Evolutionary conservation across 2,888 invertebrate species (phyloP), one percentile per base, ranked within the genome.

Genomic region (Drosophila tripunctata): DNA sequence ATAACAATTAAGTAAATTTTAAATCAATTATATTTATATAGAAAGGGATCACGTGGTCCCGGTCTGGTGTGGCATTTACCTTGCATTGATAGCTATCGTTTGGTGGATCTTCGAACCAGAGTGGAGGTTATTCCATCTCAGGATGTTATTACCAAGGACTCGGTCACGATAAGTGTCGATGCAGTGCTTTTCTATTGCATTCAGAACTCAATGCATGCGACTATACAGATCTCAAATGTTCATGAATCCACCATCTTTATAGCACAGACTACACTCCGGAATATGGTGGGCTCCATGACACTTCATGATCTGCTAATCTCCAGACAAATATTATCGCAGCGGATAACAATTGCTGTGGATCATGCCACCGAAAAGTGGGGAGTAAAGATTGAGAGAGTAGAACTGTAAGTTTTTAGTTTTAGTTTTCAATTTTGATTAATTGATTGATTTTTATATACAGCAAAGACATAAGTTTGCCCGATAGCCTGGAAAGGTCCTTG

Each of bases 161-260:
- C 96, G 0, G 97, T 98, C 30, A 97, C 98, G 0, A 97, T 98
- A 1, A 96, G 95, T 17, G 97, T 98, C 1, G 97, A 98, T 88
- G 98, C 97, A 0, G 96, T 96, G 0, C 95, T 96, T 3, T 96
- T 95, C 90, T 96, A 96, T 87, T 93, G 94, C 67, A 94, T 96
- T 58, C 94, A 94, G 74, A 94, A 95, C 83, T 95, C 96, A 0
- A 89, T 96, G 36, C 94, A 94, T 86, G 95, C 95, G 0, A 94
- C 95, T 3, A 93, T 95, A 45, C 94, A 93, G 89, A 94, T 96
- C 14, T 93, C 93, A 0, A 74, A 90, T 61, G 83, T 81, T 1
- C 66, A 69, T 82, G 95, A 95, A 80, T 95, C 96, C 0, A 96
- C 96, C 0, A 92, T 95, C 56, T 92, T 96, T 7, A 91, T 96